A percentile compares a stretch with the other conserved stretches of the same genome.
Conservation (phyloP, 2,888 invertebrate genomes). For the Aleiodes alternator region DNA sequence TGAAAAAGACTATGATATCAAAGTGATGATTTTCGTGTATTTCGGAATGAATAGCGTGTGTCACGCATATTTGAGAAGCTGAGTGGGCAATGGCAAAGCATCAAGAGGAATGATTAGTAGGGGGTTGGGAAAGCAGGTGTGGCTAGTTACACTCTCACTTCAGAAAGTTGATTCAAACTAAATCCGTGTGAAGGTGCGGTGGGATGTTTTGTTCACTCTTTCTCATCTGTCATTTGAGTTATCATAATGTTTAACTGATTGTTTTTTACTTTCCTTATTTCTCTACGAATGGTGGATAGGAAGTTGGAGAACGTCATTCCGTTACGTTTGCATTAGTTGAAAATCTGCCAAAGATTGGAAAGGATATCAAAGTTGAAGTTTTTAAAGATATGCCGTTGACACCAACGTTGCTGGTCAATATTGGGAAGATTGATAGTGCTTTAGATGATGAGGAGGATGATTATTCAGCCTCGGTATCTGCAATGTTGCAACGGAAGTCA, state of each 20-base stretch:
- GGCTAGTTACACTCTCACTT: constrained; percentile 48
- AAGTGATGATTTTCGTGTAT: constrained; percentile 53
- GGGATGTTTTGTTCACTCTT: constrained; percentile 40
- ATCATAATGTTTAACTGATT: constrained; percentile 7
- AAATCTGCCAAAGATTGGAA: constrained; percentile 12
- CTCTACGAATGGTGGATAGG: background rate
- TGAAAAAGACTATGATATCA: constrained; percentile 31
- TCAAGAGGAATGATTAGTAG: constrained; percentile 54
- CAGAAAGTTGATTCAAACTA: constrained; percentile 8
- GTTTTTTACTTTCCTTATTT: constrained; percentile 30
- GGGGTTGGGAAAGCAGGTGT: constrained; percentile 54
- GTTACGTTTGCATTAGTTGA: constrained; percentile 27
- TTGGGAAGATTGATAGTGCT: constrained; percentile 58
- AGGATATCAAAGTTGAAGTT: background rate
- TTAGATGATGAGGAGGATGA: constrained; percentile 83
- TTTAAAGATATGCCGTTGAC: constrained; percentile 20
- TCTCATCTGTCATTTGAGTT: constrained; percentile 17
- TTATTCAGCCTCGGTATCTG: constrained; percentile 90
- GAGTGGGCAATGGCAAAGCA: constrained; percentile 29
- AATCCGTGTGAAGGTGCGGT: constrained; percentile 49
- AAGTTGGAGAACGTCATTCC: constrained; percentile 33
- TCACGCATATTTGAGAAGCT: constrained; percentile 49
- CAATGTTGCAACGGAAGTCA: constrained; percentile 87
- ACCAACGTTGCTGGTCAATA: constrained; percentile 1
- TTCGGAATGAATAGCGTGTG: constrained; percentile 43